phyloP scores from a whole-genome alignment of 2,797 vertebrate species.

The Trachurus trachurus region DNA sequence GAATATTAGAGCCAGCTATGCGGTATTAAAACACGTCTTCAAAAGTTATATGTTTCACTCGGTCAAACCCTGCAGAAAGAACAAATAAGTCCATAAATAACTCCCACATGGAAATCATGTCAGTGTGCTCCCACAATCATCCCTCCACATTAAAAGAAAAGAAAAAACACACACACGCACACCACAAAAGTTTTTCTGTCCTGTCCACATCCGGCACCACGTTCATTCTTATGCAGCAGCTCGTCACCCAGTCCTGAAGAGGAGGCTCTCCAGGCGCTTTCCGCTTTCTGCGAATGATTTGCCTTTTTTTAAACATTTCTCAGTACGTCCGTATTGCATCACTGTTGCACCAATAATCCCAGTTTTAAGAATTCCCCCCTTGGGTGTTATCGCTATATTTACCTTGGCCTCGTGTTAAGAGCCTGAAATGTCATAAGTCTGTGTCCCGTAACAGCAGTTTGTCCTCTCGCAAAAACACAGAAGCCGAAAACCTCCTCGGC shows the following conservation, averaged over 20 bases:
- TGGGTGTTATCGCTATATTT: conserved; percentile 46
- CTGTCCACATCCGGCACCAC: conserved; percentile 1
- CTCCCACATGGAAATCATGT: conserved; percentile 7
- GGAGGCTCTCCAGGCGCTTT: conserved; percentile 19
- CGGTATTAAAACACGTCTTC: background rate
- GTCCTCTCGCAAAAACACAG: conserved; percentile 23
- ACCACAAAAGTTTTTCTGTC: background rate
- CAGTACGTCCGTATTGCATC: conserved; percentile 27
- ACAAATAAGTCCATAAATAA: background rate
- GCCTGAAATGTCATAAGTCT: conserved; percentile 53
- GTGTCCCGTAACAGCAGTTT: conserved; percentile 1
- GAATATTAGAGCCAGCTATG: background rate
- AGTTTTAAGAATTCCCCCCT: conserved; percentile 39
- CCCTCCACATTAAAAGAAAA: background rate
- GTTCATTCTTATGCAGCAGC: conserved; percentile 7
- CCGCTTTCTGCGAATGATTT: conserved; percentile 23
- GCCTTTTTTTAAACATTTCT: conserved; percentile 26
- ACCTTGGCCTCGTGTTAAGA: conserved; percentile 36
- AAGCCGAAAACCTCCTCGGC: background rate
- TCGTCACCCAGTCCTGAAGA: conserved; percentile 22
- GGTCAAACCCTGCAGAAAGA: background rate
- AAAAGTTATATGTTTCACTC: background rate
- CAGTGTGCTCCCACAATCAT: background rate
- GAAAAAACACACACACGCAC: background rate
- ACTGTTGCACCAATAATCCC: conserved; percentile 15